phyloP scores from a whole-genome alignment of 2,113 vertebrate species.

The Atractosteus spatula region DNA sequence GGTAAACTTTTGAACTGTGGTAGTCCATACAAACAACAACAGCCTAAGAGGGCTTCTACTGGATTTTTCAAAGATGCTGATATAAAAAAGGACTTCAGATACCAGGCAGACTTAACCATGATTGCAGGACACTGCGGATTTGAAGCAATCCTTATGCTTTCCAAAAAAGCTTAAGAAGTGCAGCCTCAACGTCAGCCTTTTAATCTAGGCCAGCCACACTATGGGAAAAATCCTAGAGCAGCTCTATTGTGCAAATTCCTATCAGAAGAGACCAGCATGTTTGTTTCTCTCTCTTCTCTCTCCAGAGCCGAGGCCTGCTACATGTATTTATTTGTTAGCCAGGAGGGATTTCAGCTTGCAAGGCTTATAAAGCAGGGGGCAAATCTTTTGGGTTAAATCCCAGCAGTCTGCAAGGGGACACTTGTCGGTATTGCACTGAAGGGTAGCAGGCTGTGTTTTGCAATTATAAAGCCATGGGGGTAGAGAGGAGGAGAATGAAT shows the following conservation, averaged over 20 bases:
- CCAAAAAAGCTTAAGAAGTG: too few species aligned
- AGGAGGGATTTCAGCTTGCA: background rate
- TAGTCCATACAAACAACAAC: too few species aligned
- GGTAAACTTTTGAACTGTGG: too few species aligned
- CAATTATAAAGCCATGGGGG: background rate
- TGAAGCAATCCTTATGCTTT: too few species aligned
- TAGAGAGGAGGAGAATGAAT: too few species aligned
- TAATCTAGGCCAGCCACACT: background rate
- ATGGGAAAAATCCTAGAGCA: background rate
- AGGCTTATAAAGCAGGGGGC: background rate
- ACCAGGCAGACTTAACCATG: too few species aligned
- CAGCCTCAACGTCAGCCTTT: background rate
- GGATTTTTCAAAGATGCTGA: too few species aligned
- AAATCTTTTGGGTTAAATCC: slow-evolving; percentile 1
- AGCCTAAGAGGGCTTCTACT: too few species aligned
- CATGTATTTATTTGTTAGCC: slow-evolving; percentile 1
- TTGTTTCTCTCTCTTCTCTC: background rate
- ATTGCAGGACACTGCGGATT: too few species aligned
- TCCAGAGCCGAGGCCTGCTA: background rate
- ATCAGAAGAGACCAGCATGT: slow-evolving; percentile 3
- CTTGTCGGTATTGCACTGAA: background rate
- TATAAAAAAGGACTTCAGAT: too few species aligned
- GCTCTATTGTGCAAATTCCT: background rate
- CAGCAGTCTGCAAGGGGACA: background rate
- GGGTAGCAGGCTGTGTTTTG: background rate